Percentiles rank a stretch among this genome's conserved stretches.
Conservation (phyloP, 2,888 invertebrate species). For the Boloria selene region DNA sequence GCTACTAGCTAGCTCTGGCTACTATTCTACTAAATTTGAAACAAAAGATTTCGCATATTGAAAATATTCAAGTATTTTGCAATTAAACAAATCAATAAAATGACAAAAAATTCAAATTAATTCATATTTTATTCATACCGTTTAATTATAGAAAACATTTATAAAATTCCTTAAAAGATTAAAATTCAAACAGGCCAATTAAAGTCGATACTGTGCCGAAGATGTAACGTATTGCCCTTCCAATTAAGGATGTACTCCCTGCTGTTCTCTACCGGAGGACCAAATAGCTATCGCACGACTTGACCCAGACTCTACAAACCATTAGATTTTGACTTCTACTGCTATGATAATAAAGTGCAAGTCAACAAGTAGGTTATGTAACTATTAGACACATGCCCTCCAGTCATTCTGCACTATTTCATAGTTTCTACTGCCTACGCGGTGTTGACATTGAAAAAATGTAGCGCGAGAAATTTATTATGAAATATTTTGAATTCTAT, state of each 20-base stretch:
- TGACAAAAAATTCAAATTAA: slow-evolving; percentile 1
- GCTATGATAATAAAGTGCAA: slow-evolving; percentile 37
- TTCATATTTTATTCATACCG: slow-evolving; percentile 16
- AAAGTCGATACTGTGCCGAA: slow-evolving; percentile 51
- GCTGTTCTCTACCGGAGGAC: slow-evolving; percentile 74
- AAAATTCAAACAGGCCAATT: slow-evolving; percentile 52
- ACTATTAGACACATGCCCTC: slow-evolving; percentile 70
- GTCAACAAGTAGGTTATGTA: slow-evolving; percentile 49
- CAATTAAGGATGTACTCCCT: slow-evolving; percentile 78
- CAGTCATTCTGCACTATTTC: slow-evolving; percentile 65
- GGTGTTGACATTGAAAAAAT: slow-evolving; percentile 68
- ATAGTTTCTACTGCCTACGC: slow-evolving; percentile 59
- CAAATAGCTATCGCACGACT: slow-evolving; percentile 73
- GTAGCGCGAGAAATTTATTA: slow-evolving; percentile 41
- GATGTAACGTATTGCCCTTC: slow-evolving; percentile 75
- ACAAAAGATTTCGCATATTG: no score
- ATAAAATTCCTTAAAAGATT: slow-evolving; percentile 46
- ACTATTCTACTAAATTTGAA: no score
- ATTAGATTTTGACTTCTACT: slow-evolving; percentile 45
- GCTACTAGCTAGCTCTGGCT: no score
- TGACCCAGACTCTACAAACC: slow-evolving; percentile 53
- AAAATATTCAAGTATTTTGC: no score
- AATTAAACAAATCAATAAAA: not conserved
- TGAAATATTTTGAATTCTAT: not conserved
- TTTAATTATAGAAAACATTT: slow-evolving; percentile 44